Evolutionary conservation across 35 echinoderm and acorn worm genomes (phyloP).

Genomic region (Anneissia japonica): DNA sequence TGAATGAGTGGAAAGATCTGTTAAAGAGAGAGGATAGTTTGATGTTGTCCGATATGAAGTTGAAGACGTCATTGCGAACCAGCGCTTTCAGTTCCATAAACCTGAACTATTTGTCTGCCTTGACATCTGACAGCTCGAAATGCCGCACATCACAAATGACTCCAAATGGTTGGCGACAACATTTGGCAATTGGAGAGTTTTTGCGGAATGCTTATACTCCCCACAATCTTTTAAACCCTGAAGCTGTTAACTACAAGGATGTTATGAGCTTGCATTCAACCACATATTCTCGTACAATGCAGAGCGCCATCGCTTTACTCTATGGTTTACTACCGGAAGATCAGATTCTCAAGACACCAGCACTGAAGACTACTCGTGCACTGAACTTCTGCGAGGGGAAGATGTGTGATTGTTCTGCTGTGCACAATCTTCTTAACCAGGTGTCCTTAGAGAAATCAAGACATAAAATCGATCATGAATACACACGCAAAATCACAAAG

Average conservation of each 20-base stretch:
- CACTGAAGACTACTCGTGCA: neutral
- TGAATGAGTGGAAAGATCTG: neutral
- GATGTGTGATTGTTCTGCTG: neutral
- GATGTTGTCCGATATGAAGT: neutral
- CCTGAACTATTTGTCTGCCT: neutral
- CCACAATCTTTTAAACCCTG: neutral
- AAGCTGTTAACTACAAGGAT: neutral
- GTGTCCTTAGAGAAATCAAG: neutral
- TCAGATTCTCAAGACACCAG: neutral
- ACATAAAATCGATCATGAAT: neutral
- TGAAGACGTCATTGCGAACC: neutral
- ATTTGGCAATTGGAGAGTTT: neutral
- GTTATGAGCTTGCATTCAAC: neutral
- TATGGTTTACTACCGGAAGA: neutral
- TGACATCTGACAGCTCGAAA: neutral
- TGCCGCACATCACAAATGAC: neutral
- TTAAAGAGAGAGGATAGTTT: neutral
- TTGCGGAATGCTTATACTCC: neutral
- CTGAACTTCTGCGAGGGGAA: neutral
- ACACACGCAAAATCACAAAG: neutral
- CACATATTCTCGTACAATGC: neutral
- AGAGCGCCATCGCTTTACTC: neutral
- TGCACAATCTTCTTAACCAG: neutral
- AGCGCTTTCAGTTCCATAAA: neutral
- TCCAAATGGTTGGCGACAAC: neutral